These are phyloP conservation scores for Hirundichthys speculiger DNA, from an alignment of 2,113 vertebrate species.

Conservation along the genomic window DNA sequence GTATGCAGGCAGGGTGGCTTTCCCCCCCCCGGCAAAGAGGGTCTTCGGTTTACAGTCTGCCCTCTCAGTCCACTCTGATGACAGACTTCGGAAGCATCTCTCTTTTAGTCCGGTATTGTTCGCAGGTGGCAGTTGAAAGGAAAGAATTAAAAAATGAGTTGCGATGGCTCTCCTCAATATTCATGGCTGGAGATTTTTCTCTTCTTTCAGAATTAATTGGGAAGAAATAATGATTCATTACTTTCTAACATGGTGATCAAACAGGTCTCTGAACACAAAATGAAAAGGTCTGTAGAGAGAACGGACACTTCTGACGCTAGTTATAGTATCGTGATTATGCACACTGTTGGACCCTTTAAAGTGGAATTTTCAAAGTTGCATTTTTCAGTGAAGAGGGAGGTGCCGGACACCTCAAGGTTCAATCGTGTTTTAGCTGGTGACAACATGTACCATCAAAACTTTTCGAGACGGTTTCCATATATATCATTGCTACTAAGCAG, in stretches of 20 bases:
- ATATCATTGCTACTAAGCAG: constrained; percentile 46
- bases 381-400: constrained; percentile 12
- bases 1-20: constrained; percentile 32
- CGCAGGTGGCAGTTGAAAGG: constrained; percentile 55
- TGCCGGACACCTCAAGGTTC: constrained; percentile 30
- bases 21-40: constrained; percentile 47
- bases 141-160: constrained; percentile 28
- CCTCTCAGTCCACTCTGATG: constrained; percentile 34
- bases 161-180: constrained; percentile 15
- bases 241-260: constrained; percentile 45
- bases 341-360: not conserved
- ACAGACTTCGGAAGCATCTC: constrained; percentile 50
- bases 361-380: not conserved
- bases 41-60: constrained; percentile 61
- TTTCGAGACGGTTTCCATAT: constrained; percentile 46
- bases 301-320: constrained; percentile 2
- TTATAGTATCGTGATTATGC: not conserved
- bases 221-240: constrained; percentile 19
- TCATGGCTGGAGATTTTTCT: constrained; percentile 47
- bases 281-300: constrained; percentile 10
- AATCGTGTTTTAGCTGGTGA: constrained; percentile 33
- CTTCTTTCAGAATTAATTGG: constrained; percentile 60
- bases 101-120: constrained; percentile 50
- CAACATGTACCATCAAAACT: constrained; percentile 22
- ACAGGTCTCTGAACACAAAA: constrained; percentile 38